Conservation (phyloP, 2,113 vertebrate species). For the Myrmophylax atrothorax region DNA sequence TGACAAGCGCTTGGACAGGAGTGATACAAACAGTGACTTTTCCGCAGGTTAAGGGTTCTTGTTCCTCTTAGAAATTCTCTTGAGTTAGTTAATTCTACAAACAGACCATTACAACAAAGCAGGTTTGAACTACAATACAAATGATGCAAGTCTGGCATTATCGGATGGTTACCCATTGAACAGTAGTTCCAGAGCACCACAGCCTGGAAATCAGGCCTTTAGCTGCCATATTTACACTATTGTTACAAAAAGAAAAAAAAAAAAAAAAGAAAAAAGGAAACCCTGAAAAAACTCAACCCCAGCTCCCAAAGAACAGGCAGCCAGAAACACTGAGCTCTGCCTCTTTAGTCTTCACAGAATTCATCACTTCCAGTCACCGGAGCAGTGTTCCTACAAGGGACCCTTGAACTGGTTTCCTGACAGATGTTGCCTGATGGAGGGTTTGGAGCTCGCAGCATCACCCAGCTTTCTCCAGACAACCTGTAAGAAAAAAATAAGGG, state of each 20-base stretch:
- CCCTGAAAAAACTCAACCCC: conserved; percentile 31
- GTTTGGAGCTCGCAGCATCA: conserved; percentile 93
- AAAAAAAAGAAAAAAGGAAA: background rate
- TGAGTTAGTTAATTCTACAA: conserved; percentile 60
- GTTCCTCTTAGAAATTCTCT: conserved; percentile 50
- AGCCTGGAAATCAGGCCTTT: conserved; percentile 59
- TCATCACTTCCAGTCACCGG: background rate
- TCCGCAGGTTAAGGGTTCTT: background rate
- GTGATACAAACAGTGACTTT: background rate
- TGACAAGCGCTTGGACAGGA: background rate
- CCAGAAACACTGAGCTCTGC: conserved; percentile 17
- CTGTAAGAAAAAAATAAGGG: conserved; percentile 64
- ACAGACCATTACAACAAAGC: conserved; percentile 63
- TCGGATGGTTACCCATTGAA: conserved; percentile 58
- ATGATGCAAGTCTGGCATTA: conserved; percentile 58
- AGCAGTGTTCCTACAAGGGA: conserved; percentile 81
- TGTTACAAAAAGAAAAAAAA: conserved; percentile 16
- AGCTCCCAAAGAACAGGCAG: conserved; percentile 15
- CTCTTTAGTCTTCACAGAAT: conserved; percentile 14
- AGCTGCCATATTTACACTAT: conserved; percentile 77
- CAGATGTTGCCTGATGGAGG: conserved; percentile 95
- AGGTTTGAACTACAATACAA: conserved; percentile 67
- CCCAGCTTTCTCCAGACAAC: conserved; percentile 98
- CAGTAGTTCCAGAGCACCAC: conserved; percentile 61
- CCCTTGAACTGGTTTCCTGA: conserved; percentile 99